These are phyloP conservation scores for Carettochelys insculpta DNA, from an alignment of 2,113 vertebrate species.

Conservation along the genomic window DNA sequence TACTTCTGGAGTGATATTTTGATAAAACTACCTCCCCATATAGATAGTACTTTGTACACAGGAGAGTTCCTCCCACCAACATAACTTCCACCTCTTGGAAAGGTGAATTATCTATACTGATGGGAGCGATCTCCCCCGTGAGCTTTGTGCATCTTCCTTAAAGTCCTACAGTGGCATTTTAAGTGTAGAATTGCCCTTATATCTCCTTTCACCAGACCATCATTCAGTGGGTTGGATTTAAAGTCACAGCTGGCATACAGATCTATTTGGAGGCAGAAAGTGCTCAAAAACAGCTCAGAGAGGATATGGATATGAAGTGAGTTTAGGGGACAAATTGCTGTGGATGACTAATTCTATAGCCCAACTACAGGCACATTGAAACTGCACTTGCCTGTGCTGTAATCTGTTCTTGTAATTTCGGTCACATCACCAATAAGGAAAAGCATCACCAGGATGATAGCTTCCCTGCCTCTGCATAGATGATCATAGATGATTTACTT, in stretches of 20 bases:
- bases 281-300: neutral
- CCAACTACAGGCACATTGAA: neutral
- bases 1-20: neutral
- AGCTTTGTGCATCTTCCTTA: too few relatives aligned
- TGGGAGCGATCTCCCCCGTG: too few relatives aligned
- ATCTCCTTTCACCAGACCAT: neutral
- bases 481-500: slow-evolving; percentile 47
- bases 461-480: slow-evolving; percentile 21
- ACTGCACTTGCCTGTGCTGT: neutral
- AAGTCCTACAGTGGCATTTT: too few relatives aligned
- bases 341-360: neutral
- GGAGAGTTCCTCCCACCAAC: too few relatives aligned
- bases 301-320: neutral
- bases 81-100: too few relatives aligned
- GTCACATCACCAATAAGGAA: slow-evolving; percentile 11
- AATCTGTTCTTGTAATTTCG: slow-evolving; percentile 2
- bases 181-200: too few relatives aligned
- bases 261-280: neutral
- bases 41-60: neutral
- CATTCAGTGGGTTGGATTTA: neutral
- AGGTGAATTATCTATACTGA: too few relatives aligned
- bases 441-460: neutral
- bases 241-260: neutral
- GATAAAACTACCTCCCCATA: neutral
- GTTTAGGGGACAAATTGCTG: neutral